Conservation (phyloP, 2,888 invertebrate genomes). For the Trissonchulus sp. region DNA sequence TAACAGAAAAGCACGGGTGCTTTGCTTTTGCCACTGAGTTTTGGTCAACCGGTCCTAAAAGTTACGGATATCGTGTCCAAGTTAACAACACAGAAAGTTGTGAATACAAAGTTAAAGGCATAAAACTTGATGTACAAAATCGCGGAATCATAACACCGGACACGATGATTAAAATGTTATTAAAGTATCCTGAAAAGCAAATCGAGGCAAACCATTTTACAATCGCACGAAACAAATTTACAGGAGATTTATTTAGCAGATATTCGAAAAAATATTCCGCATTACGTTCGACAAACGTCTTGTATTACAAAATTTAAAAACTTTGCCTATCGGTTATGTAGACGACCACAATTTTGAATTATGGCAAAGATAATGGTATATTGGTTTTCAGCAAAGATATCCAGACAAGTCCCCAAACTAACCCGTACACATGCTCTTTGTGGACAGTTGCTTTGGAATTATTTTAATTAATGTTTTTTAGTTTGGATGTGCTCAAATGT, state of each 20-base stretch:
- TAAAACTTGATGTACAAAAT: background rate
- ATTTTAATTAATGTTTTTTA: no score
- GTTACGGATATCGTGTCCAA: background rate
- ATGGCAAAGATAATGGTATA: no score
- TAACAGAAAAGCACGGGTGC: background rate
- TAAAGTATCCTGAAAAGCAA: background rate
- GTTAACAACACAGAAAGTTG: background rate
- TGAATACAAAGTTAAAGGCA: background rate
- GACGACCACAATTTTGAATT: no score
- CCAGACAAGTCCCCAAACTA: no score
- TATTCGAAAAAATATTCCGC: background rate
- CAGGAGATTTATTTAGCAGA: background rate
- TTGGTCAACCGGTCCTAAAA: background rate
- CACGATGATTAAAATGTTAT: background rate
- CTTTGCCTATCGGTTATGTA: background rate
- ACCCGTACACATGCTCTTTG: no score
- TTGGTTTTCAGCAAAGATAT: no score
- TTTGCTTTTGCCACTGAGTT: background rate
- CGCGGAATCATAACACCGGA: background rate
- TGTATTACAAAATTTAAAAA: background rate
- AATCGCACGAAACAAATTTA: no score
- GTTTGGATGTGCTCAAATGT: no score
- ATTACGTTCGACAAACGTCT: background rate
- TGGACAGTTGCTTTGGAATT: no score
- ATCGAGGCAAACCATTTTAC: no score